Percentiles rank a stretch among this genome's conserved stretches.
Conservation (phyloP, 2,113 vertebrate genomes). For the Cygnus atratus region DNA sequence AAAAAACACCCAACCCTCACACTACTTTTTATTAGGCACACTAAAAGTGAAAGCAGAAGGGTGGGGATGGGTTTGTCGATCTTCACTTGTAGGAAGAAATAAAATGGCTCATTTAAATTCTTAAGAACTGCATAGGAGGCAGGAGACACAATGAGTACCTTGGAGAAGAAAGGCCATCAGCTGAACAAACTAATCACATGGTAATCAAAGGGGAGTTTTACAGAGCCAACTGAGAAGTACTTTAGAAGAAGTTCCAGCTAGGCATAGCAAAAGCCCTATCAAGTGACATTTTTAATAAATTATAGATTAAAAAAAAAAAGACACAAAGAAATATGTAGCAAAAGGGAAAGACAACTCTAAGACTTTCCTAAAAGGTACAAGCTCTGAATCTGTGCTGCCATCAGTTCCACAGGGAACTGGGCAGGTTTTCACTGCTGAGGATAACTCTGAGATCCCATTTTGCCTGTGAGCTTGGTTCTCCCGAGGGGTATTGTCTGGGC, state of each 20-base stretch:
- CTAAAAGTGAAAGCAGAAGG: constrained; percentile 80
- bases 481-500: rapidly evolving
- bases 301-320: constrained; percentile 31
- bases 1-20: background rate
- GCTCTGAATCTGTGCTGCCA: background rate
- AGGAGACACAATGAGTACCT: constrained; percentile 83
- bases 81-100: constrained; percentile 83
- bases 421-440: rapidly evolving
- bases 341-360: background rate
- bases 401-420: rapidly evolving
- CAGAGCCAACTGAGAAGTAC: constrained; percentile 74
- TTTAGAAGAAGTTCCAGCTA: constrained; percentile 74
- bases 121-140: constrained; percentile 82
- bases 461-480: rapidly evolving
- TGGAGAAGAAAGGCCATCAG: constrained; percentile 80
- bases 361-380: rapidly evolving
- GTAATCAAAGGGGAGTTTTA: constrained; percentile 81
- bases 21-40: constrained; percentile 80
- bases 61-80: constrained; percentile 77
- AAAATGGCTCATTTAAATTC: constrained; percentile 91
- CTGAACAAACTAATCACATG: constrained; percentile 85
- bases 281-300: constrained; percentile 59
- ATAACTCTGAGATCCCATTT: background rate
- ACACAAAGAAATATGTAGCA: background rate
- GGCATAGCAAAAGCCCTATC: background rate